These are phyloP conservation scores for Drosophila burlai DNA, from an alignment of 1,140 invertebrate genomes.

Conservation along the genomic window DNA sequence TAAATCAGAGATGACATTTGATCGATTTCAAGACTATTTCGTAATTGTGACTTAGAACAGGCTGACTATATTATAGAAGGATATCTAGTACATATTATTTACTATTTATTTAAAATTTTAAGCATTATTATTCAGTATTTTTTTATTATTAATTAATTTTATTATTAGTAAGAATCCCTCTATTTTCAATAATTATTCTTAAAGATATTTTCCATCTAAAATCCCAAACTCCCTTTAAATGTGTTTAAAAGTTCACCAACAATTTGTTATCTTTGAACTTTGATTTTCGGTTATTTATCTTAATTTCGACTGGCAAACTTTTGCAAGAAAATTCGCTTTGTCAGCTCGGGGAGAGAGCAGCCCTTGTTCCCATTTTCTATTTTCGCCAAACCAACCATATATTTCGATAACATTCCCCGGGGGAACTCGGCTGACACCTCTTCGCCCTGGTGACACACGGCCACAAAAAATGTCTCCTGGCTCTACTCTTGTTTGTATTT, in stretches of 20 bases:
- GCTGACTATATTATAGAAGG: no score
- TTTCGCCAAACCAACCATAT: background rate
- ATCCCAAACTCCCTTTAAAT: slow-evolving; percentile 3
- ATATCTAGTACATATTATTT: no score
- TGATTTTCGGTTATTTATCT: slow-evolving; percentile 25
- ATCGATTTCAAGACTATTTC: background rate
- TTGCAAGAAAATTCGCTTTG: slow-evolving; percentile 18
- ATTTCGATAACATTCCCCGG: slow-evolving; percentile 2
- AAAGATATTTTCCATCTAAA: background rate
- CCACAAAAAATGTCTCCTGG: background rate
- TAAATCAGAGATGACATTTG: no score
- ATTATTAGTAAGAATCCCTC: background rate
- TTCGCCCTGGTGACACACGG: slow-evolving; percentile 1
- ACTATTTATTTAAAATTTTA: no score
- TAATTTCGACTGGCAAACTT: slow-evolving; percentile 8
- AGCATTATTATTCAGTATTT: background rate
- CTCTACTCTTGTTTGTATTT: background rate
- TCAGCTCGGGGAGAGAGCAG: slow-evolving; percentile 12
- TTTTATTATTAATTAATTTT: background rate
- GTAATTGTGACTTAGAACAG: background rate
- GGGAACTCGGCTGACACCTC: slow-evolving; percentile 40
- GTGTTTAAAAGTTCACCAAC: background rate
- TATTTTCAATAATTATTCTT: background rate
- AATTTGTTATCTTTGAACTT: slow-evolving; percentile 13
- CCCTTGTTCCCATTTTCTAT: slow-evolving; percentile 13